These are phyloP conservation scores for Fissipunctia ypsillon DNA, from an alignment of 2,888 invertebrate species.

Conservation along the genomic window DNA sequence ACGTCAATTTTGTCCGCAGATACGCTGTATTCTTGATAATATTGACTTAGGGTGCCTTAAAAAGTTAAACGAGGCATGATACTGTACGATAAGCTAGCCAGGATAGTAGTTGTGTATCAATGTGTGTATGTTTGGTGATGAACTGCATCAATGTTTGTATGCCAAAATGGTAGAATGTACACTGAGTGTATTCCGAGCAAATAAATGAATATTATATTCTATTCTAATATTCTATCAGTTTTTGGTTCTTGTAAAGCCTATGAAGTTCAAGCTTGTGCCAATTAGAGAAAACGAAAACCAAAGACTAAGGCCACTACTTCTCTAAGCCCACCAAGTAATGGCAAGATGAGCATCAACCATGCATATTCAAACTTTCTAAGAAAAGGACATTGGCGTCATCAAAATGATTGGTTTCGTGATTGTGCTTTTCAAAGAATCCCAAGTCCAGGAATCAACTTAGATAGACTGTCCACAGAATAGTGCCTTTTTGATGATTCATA, in stretches of 20 bases:
- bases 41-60: not conserved
- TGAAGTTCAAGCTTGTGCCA: not conserved
- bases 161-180: no score
- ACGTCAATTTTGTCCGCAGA: not conserved
- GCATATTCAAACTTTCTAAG: not conserved
- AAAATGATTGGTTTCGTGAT: not conserved
- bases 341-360: not conserved
- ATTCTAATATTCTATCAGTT: no score
- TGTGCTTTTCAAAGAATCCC: not conserved
- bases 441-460: slow-evolving; percentile 10
- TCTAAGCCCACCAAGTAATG: not conserved
- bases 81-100: not conserved
- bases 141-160: no score
- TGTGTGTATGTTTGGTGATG: no score
- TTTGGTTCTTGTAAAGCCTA: not conserved
- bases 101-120: no score
- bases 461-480: not conserved
- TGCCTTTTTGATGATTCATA: slow-evolving; percentile 15
- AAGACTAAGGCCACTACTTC: not conserved
- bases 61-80: not conserved
- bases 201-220: no score
- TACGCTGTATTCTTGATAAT: not conserved
- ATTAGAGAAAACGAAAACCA: not conserved
- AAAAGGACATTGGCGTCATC: not conserved
- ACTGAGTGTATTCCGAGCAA: no score